Base-by-base conservation (phyloP, 2,888 invertebrate genomes). In the Perizoma flavofasciatum region DNA sequence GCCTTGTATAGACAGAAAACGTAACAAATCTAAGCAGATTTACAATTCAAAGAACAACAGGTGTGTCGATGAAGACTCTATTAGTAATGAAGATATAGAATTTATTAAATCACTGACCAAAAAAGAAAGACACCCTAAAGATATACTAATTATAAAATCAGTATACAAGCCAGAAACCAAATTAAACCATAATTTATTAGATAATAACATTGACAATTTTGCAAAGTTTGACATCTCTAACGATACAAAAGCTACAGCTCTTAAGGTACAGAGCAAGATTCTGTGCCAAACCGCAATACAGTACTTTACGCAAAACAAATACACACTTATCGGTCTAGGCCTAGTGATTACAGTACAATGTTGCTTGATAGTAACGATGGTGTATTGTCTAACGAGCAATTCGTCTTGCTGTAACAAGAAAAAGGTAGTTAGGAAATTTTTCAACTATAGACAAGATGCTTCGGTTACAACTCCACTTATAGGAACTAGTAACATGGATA, bases 401-500 rank as follows among this genome's bases (percentile, higher is more conserved):
- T 87, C 83, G 9, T n/a, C 46, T 0, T 74, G 78, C 40, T 73
- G 68, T 11, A 71, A 69, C 10, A 76, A 78, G 7, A 79, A 85
- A 11, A 76, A 81, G 48, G 66, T 82, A 0, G 69, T 84, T 0
- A 73, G 79, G n/a, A 82, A 79, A 6, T 85, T 82, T 41, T 87
- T 85, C 43, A 87, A 87, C 55, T 82, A 84, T 43, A 73, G 78
- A 39, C 86, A 88, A 62, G 89, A 90, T 9, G 87, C 74, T 0
- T 87, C 91, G 0, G 81, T 88, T 0, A 90, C 89, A 0, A 91
- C 91, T 0, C 91, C 91, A 0, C 67, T 91, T 0, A 88, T 91
- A 41, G 73, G 72, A 6, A 85, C 84, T 0, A 89, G 88, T 59
- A 85, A 86, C 55, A 79, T 82, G 0, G 82, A 85, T 8, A 89